These are phyloP conservation scores for Otolemur crassicaudatus DNA, from an alignment of 2,797 vertebrate species.

Conservation along the genomic window DNA sequence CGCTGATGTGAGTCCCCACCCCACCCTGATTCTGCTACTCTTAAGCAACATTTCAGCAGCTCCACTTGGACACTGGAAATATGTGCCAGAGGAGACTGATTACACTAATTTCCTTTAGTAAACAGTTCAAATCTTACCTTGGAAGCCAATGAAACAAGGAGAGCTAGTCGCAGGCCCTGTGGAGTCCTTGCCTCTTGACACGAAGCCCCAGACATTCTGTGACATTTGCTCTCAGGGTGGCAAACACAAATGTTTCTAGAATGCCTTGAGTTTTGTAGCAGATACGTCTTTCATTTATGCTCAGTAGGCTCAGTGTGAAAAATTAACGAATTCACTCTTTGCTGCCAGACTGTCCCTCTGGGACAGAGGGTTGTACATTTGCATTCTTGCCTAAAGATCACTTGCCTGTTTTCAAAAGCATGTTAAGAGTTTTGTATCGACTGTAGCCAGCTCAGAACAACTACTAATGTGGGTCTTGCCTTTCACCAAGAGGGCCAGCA, in stretches of 20 bases:
- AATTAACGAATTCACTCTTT: background rate
- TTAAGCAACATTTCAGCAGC: constrained; percentile 10
- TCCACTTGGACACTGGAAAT: constrained; percentile 15
- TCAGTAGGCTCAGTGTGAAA: background rate
- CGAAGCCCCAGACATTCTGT: too few species aligned
- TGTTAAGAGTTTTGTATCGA: rapidly evolving
- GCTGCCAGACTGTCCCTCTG: background rate
- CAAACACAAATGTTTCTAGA: background rate
- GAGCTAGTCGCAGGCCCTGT: background rate
- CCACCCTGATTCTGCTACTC: background rate
- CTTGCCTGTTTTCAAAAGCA: background rate
- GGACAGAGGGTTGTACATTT: background rate
- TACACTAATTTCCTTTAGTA: background rate
- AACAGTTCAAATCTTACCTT: constrained; percentile 50
- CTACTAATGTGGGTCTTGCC: background rate
- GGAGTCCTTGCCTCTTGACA: background rate
- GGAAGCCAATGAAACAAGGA: constrained; percentile 1
- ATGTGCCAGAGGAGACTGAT: constrained; percentile 26
- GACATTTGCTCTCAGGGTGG: background rate
- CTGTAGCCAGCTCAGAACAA: background rate
- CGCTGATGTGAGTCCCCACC: background rate
- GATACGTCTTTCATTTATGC: background rate
- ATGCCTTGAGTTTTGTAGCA: background rate
- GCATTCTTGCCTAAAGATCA: background rate
- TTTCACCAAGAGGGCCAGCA: background rate